These are phyloP conservation scores for Drosophila anomalata DNA, from an alignment of 2,888 invertebrate genomes.

Conservation along the genomic window DNA sequence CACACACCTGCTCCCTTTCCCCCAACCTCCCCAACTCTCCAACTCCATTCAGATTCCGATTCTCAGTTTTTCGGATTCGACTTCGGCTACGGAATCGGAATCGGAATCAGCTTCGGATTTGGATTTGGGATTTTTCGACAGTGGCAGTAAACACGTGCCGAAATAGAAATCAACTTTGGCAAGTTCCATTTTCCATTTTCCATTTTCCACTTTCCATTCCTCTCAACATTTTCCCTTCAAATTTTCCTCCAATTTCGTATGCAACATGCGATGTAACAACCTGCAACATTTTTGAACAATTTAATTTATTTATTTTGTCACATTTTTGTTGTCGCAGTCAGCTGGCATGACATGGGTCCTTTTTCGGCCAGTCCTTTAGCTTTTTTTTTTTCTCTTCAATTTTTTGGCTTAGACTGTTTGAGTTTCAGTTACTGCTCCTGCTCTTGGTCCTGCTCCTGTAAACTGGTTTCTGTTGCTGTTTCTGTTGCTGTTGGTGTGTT, in stretches of 20 bases:
- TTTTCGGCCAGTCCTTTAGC: constrained; percentile 15
- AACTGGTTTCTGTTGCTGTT: constrained; percentile 3
- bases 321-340: constrained; percentile 62
- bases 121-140: background rate
- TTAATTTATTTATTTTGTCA: constrained; percentile 77
- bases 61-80: background rate
- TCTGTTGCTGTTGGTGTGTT: constrained; percentile 2
- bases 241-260: background rate
- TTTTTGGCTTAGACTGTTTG: background rate
- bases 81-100: background rate
- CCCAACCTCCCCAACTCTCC: background rate
- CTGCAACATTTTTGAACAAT: constrained; percentile 73
- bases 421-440: constrained; percentile 7
- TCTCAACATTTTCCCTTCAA: background rate
- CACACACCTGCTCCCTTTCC: background rate
- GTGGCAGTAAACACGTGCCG: constrained; percentile 39
- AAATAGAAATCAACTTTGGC: constrained; percentile 51
- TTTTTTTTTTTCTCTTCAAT: constrained; percentile 1
- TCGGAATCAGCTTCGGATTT: background rate
- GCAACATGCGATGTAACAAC: constrained; percentile 40
- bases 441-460: background rate
- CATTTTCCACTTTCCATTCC: constrained; percentile 63
- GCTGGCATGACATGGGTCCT: constrained; percentile 70
- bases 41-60: background rate
- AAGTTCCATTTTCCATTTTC: constrained; percentile 57